Base-by-base conservation (phyloP, 2,113 vertebrate species). In the Brachyhypopomus occidentalis region DNA sequence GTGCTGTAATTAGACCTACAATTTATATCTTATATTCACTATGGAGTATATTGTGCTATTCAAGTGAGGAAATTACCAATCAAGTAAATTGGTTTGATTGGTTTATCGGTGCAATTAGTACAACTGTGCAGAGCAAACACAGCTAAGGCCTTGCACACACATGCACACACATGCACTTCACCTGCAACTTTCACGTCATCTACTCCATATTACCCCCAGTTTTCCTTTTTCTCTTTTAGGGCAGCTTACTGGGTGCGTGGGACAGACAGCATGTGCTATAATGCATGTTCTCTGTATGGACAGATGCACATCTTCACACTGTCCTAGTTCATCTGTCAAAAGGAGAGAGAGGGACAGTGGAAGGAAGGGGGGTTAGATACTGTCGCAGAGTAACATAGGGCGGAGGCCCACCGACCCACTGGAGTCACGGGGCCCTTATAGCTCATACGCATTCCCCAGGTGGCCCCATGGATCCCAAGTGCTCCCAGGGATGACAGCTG, bases 291-390 rank as follows among this genome's bases (percentile, higher is more conserved):
- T 67, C 85, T 88, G 84, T 84, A 81, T 82, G 76, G 76, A 82
- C 86, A 90, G 86, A 84, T 89, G 85, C 77, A 86, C 85, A 64
- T 85, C 85, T 86, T 91, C 86, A 86, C 70, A 80, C 72, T 78
- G 80, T 88, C 84, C 62, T 59, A 27, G 52, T 45, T 86, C 83
- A 83, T 87, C 77, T 71, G 77, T 89, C 82, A 88, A 23, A 52
- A 19, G 60, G 23, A 36, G 72, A 66, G 34, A 6, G 25, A 70
- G 45, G 25, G 45, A 11, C 23, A 62, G 70, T 41, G 64, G 52
- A 69, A 41, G 20, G 59, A 22, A 70, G 56, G 58, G 30, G 14
- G 27, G n/a, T n/a, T 27, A 75, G 58, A 30, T 27, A 8, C 75
- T 77, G 80, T 76, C 52, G 72, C 30, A 45, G 45, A 17, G 16